phyloP scores from a whole-genome alignment of 2,888 invertebrate species.

The Ypsolopha sequella region DNA sequence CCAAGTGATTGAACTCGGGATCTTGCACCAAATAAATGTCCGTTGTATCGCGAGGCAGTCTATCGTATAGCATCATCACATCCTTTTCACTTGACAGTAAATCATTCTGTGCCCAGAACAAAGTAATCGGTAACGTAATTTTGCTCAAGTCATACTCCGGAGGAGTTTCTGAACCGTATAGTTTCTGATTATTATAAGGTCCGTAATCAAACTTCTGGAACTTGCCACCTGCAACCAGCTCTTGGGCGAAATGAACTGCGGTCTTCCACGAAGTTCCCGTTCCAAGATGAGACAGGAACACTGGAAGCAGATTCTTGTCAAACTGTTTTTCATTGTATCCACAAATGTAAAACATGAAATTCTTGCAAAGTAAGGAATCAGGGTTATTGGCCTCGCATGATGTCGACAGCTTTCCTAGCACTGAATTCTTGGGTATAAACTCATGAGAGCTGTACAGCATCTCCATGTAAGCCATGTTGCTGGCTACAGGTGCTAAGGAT shows the following conservation, averaged over 20 bases:
- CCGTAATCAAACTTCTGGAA: constrained; percentile 82
- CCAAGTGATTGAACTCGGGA: constrained; percentile 78
- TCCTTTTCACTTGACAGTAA: constrained; percentile 77
- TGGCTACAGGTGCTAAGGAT: constrained; percentile 74
- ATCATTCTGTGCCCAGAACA: constrained; percentile 80
- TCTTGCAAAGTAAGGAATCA: constrained; percentile 75
- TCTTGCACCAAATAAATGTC: constrained; percentile 69
- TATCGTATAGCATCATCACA: constrained; percentile 56
- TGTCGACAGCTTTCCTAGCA: constrained; percentile 67
- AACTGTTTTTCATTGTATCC: constrained; percentile 79
- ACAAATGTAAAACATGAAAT: constrained; percentile 77
- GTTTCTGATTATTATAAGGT: constrained; percentile 52
- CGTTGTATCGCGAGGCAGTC: constrained; percentile 52
- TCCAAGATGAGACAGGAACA: constrained; percentile 77
- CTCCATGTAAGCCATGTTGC: constrained; percentile 70
- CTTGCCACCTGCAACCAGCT: constrained; percentile 53
- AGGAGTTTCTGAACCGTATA: constrained; percentile 70
- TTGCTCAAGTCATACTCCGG: constrained; percentile 74
- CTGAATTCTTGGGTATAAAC: constrained; percentile 76
- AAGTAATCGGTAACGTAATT: constrained; percentile 70
- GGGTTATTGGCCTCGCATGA: constrained; percentile 63
- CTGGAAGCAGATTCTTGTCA: constrained; percentile 76
- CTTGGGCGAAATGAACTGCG: constrained; percentile 76
- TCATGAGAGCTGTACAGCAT: constrained; percentile 76
- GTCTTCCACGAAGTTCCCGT: constrained; percentile 83